Base-by-base conservation (phyloP, 2,113 vertebrate genomes). In the Hippocampus mohnikei region DNA sequence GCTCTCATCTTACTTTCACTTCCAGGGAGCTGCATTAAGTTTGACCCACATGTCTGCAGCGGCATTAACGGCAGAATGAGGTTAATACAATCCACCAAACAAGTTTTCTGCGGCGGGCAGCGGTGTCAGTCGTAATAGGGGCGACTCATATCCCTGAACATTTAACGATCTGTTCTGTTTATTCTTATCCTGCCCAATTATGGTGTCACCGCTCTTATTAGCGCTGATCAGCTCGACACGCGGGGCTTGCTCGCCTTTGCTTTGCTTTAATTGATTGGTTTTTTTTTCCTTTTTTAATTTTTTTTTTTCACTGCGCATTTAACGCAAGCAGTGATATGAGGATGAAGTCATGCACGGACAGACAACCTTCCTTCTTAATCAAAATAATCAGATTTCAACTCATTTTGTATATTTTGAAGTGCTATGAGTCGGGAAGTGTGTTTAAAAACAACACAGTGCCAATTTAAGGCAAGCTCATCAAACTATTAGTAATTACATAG, bases 181-280 rank as follows among this genome's bases (percentile, higher is more conserved):
- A 81, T 81, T 84, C 74, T 66, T 75, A 74, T 87, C 66, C 78
- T 33, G 56, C 48, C 78, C 74, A 79, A 63, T 87, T 84, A 87
- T 76, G 18, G 41, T 84, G 74, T 69, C 81, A 66, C 71, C n/a
- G 68, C 74, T 78, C 73, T 78, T 78, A 84, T 82, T 84, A 84
- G 79, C 73, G 3, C 56, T 21, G 48, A 72, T 80, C 52, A 56
- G 70, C 59, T 8, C 72, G 62, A 83, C 72, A 37, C 42, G 42
- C 63, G 16, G 23, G 23, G n/a, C 63, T 15, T 18, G 63, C 63
- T 64, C 3, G 29, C 53, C 6, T 41, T 8, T 63, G 71, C 69
- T 71, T 25, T 58, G 18, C 56, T 71, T 42, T 69, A n/a, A 29
- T 27, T 68, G 13, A 13, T 72, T 65, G 11, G 58, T 68, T 64